These are phyloP conservation scores for Hydractinia symbiolongicarpus DNA, from an alignment of 30 jellyfish, hydroid and myxozoan genomes.

Conservation along the genomic window DNA sequence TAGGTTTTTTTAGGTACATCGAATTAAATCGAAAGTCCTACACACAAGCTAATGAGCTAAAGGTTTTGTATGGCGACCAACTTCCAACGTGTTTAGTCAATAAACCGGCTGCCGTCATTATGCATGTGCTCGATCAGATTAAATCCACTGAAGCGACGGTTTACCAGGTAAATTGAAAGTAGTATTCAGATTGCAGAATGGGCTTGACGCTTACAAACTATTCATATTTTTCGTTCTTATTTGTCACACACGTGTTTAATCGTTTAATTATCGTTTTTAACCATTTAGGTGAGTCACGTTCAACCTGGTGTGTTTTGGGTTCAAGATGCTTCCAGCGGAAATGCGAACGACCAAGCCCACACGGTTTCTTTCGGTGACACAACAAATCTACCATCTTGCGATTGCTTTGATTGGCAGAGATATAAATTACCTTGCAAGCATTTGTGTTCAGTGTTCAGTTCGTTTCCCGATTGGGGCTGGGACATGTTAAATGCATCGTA, in stretches of 20 bases:
- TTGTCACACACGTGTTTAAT: not conserved
- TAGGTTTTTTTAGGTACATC: conserved; percentile 20
- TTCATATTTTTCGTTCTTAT: too few species aligned
- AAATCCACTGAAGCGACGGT: conserved; percentile 34
- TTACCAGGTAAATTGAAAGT: conserved; percentile 23
- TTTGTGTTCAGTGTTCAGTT: conserved; percentile 43
- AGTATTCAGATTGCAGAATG: not conserved
- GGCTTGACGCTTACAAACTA: too few species aligned
- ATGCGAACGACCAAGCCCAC: conserved; percentile 5
- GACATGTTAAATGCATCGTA: conserved; percentile 37
- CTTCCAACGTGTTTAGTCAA: conserved; percentile 39
- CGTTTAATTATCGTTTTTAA: too few species aligned
- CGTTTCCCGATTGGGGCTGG: conserved; percentile 54
- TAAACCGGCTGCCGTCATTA: conserved; percentile 40
- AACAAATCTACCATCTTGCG: conserved; percentile 34
- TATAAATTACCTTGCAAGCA: conserved; percentile 37
- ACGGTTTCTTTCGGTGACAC: conserved; percentile 46
- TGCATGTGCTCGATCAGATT: conserved; percentile 42
- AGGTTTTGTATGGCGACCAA: conserved; percentile 43
- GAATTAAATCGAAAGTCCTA: conserved; percentile 40
- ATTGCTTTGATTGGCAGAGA: conserved; percentile 28
- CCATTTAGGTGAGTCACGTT: conserved; percentile 35
- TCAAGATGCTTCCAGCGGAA: conserved; percentile 32
- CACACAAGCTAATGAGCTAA: conserved; percentile 42
- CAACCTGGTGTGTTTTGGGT: conserved; percentile 49